Percentiles rank a stretch among this genome's conserved stretches.
Conservation (phyloP, 2,113 vertebrate genomes). For the Clarias macrocephalus region DNA sequence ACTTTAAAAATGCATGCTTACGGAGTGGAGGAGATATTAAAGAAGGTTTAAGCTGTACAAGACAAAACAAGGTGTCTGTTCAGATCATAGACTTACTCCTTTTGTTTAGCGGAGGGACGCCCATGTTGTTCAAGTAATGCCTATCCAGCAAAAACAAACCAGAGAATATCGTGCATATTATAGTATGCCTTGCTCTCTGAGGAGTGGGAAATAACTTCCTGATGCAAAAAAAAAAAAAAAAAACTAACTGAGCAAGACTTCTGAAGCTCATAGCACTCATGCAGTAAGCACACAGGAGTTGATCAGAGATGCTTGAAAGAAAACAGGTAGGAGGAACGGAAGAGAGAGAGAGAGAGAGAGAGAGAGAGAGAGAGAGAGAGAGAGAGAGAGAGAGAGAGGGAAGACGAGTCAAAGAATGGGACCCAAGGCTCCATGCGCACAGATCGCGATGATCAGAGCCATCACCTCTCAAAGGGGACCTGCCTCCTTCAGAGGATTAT, state of each 20-base stretch:
- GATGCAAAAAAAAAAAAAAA: neutral
- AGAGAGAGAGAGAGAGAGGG: no score
- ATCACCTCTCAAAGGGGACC: slow-evolving; percentile 45
- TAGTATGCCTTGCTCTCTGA: slow-evolving; percentile 39
- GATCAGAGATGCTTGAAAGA: slow-evolving; percentile 26
- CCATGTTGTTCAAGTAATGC: slow-evolving; percentile 10
- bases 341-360: neutral
- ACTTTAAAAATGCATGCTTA: neutral
- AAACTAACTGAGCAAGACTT: neutral
- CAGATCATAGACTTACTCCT: neutral
- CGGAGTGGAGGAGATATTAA: neutral
- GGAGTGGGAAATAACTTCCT: slow-evolving; percentile 31
- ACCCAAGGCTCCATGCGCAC: slow-evolving; percentile 44
- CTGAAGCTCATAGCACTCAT: slow-evolving; percentile 11
- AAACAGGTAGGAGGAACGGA: slow-evolving; percentile 33
- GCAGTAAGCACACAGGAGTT: neutral
- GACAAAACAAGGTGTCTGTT: neutral
- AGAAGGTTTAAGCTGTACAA: neutral
- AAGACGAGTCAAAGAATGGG: slow-evolving; percentile 37
- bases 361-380: neutral
- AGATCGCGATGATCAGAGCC: slow-evolving; percentile 46
- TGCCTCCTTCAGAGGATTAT: slow-evolving; percentile 35
- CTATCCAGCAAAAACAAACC: neutral
- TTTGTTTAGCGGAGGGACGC: neutral
- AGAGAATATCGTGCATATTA: slow-evolving; percentile 10